These are phyloP conservation scores for Austrofundulus limnaeus DNA, from an alignment of 2,113 vertebrate species.

Conservation along the genomic window DNA sequence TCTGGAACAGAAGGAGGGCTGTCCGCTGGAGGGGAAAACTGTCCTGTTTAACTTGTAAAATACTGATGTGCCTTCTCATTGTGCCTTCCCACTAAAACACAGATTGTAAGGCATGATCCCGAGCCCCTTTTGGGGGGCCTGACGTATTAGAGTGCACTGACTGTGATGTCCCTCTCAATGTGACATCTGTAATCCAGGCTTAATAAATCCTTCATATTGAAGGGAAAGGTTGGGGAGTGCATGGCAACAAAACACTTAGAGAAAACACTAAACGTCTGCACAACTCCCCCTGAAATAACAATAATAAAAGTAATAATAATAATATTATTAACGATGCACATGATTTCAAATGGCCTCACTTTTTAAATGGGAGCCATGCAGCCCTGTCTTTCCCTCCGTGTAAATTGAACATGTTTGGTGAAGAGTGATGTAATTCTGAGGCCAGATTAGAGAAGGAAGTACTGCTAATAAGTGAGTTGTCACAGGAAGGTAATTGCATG, in stretches of 20 bases:
- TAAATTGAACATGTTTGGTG: slow-evolving; percentile 41
- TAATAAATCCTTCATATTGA: slow-evolving; percentile 77
- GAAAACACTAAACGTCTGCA: slow-evolving; percentile 44
- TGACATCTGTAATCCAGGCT: slow-evolving; percentile 27
- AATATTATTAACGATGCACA: background rate
- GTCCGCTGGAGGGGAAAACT: background rate
- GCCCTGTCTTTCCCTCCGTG: slow-evolving; percentile 43
- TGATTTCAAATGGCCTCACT: slow-evolving; percentile 22
- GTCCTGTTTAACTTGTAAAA: slow-evolving; percentile 24
- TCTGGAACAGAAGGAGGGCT: background rate
- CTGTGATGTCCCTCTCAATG: slow-evolving; percentile 38
- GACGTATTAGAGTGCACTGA: slow-evolving; percentile 40
- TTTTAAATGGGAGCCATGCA: slow-evolving; percentile 18
- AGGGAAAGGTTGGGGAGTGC: slow-evolving; percentile 52
- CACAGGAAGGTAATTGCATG: slow-evolving; percentile 26
- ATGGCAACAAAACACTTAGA: slow-evolving; percentile 4
- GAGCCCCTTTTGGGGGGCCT: slow-evolving; percentile 13
- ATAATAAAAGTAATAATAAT: no score
- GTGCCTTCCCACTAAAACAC: slow-evolving; percentile 40
- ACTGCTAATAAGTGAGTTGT: slow-evolving; percentile 41
- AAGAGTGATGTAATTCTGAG: slow-evolving; percentile 30
- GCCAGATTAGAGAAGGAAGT: slow-evolving; percentile 3
- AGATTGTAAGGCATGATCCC: slow-evolving; percentile 13
- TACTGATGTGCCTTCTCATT: slow-evolving; percentile 52
- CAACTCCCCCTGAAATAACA: background rate